Base-by-base conservation (phyloP, 2,797 vertebrate genomes). In the Rhinella marina region DNA sequence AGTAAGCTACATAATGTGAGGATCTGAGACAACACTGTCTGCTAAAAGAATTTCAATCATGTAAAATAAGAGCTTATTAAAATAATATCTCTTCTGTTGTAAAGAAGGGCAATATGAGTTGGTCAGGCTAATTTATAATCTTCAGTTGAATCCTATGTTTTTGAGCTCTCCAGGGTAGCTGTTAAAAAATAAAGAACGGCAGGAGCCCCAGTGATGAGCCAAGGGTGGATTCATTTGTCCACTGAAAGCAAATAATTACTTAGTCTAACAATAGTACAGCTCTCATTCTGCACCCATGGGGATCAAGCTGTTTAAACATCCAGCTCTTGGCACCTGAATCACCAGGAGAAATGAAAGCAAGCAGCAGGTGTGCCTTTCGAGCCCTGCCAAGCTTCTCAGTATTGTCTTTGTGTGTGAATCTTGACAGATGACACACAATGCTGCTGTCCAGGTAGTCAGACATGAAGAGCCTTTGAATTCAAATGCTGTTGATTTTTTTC, bases 361-460 rank as follows among this genome's bases (percentile, higher is more conserved):
- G 81, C 80, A 83, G 88, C 81, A 86, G 81, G 88, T 89, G 81
- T 72, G 73, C 79, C 27, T 80, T 75, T 85, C 75, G 82, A 62
- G 32, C 73, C 41, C 81, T 88, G 87, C 87, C 87, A 85, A 88
- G 81, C 64, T 79, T 86, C 59, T 89, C 52, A 87, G 48, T 29
- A 86, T 80, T 50, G 72, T 68, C 56, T 41, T 82, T 6, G 80
- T 82, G 84, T 82, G 48, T 86, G 61, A 86, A 86, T 66, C 21
- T 19, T 86, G 72, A 70, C 78, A 77, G 84, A 79, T 86, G 85
- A 86, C 32, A 68, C 50, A 62, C 81, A 86, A 81, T 85, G 50
- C 56, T 21, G 27, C 56, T 78, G 14, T 61, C 85, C 64, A 62
- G 80, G 64, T 87, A 82, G 27, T 77, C 64, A 72, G 32, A 66